Evolutionary conservation across 2,888 invertebrate species (phyloP), one percentile per base, ranked within the genome.

Genomic region (Sphaerophoria rueppellii): DNA sequence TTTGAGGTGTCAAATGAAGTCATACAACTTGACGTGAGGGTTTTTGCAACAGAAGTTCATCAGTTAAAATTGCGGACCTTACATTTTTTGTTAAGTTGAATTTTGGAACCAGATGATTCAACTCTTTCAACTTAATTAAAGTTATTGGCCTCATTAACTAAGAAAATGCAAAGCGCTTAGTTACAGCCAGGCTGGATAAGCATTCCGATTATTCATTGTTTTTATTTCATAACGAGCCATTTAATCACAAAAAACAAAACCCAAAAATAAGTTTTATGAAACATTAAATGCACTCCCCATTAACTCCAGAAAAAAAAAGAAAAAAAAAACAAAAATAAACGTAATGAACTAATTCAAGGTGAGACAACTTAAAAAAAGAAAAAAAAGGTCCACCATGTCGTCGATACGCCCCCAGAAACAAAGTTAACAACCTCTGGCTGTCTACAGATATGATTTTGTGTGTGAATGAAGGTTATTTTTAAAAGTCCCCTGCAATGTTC

Each of bases 391-490:
- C 24, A 2, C 24, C 24, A 24, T 24, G 12, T n/a, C 48, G n/a
- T 48, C 2, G 14, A 9, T 6, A 35, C 63, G 63, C 37, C 70
- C 57, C 35, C 40, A 58, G 32, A 40, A 16, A 72, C 48, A 54
- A 46, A 54, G 65, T 71, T 65, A 65, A 48, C 40, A 77, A 76
- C 72, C 77, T 82, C 48, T 54, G 67, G 34, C 16, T 7, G 63
- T 50, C 48, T 50, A 16, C 16, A 40, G 24, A 50, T 34, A 32
- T 46, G 37, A 32, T 57, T 70, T 48, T 63, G 11, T 14, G 52
- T 14, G 63, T 65, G 46, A n/a, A 46, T 9, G 11, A 9, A 14
- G 14, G 16, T 43, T 34, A 34, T 61, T 72, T 43, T 60, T 35
- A 52, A n/a, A 34, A 12, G 34, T 57, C 69, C 61, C 54, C 67